Percentiles rank a stretch among this genome's conserved stretches.
phyloP scores from a whole-genome alignment of 2,113 vertebrate genomes.

The Empidonax traillii region DNA sequence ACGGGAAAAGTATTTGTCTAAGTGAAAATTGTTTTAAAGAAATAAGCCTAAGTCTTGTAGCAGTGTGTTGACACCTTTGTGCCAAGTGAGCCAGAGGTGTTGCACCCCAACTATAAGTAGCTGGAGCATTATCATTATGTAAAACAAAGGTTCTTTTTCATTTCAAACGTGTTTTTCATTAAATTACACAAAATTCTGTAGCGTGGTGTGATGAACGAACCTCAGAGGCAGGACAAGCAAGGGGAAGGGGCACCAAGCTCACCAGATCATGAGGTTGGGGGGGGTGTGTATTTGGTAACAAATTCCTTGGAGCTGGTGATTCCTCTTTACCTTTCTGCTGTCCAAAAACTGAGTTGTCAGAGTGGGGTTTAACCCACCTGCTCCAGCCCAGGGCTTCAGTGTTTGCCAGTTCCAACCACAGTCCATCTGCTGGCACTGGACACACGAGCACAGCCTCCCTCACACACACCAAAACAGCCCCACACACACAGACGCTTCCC shows the following conservation, averaged over 20 bases:
- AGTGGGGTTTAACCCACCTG: neutral
- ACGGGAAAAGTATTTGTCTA: neutral
- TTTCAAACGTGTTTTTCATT: neutral
- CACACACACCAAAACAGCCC: neutral
- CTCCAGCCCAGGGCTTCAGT: no score
- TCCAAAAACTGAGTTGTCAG: neutral
- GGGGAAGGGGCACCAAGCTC: neutral
- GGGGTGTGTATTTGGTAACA: neutral
- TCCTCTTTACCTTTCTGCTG: no score
- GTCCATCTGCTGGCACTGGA: neutral
- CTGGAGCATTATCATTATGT: rapidly evolving
- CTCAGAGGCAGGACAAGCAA: neutral
- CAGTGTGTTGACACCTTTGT: neutral
- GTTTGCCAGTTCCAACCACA: neutral
- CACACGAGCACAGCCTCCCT: neutral
- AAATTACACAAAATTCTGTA: neutral
- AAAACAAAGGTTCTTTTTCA: neutral
- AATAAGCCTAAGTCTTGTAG: neutral
- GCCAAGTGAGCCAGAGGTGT: neutral
- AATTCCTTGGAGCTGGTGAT: no score
- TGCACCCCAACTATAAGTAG: neutral
- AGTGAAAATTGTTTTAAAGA: neutral
- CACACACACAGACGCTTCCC: no score
- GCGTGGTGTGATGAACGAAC: neutral
- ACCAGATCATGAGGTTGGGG: rapidly evolving